Base-by-base conservation (phyloP, 1,140 invertebrate species). In the Caerostris darwini region DNA sequence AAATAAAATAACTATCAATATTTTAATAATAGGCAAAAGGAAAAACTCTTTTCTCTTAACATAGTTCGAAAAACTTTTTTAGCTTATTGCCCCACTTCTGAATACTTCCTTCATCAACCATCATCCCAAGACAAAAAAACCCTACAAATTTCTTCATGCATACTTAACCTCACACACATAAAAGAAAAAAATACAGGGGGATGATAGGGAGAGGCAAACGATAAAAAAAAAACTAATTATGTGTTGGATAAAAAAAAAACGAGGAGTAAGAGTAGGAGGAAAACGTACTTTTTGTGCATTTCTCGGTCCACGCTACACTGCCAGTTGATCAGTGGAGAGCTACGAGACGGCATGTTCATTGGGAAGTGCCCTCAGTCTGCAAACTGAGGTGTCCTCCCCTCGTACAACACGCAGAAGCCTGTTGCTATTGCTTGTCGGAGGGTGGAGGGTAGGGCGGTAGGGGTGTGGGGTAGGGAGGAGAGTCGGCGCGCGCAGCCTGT, bases 351-450 rank as follows among this genome's bases (percentile, higher is more conserved):
- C 90, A 56, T 92, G 90, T 83, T 69, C 81, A 92, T 82, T 34
- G 77, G 17, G 92, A 34, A 77, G 50, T 54, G 57, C 71, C 69
- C 57, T n/a, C 87, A 59, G 92, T 56, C 83, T 4, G n/a, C 14
- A 54, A 87, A 87, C 92, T 93, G 92, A 93, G 92, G 64, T 86
- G 82, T 93, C 83, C 92, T 93, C 83, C 69, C 90, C 71, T 90
- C 14, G 14, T 81, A 90, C 89, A 93, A 87, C 92, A 93, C 82
- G 92, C 53, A 93, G 92, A 87, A 87, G 92, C 92, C 92, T 93
- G 92, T 93, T 93, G 92, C 92, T 93, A 93, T 93, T 83, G 83
- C 64, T 87, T 87, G 92, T 92, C 90, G 67, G 71, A 71, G 89
- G 89, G 54, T 5, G 89, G 57, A 58, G 71, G 7, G 89, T 56